Conservation (phyloP, 2,888 invertebrate genomes). For the Lepidocyrtinus sp. region DNA sequence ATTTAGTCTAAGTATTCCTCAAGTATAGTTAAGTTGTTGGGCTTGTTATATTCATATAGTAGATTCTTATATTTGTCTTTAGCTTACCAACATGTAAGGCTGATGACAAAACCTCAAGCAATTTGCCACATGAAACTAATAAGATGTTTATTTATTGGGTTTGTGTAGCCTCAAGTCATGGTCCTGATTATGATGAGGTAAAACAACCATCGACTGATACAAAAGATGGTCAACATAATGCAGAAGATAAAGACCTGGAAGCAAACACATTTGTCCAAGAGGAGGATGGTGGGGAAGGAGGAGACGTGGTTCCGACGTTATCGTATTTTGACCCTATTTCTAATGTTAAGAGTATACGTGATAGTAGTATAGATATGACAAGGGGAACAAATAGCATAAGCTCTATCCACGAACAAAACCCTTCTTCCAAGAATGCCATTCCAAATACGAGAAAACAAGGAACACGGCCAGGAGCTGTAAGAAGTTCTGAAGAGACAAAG, state of each 20-base stretch:
- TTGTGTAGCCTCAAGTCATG: conserved; percentile 31
- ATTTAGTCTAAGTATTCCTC: no score
- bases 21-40: no score
- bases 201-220: conserved; percentile 10
- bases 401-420: conserved; percentile 55
- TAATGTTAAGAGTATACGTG: conserved; percentile 29
- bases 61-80: no score
- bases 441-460: conserved; percentile 36
- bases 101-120: not conserved
- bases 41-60: no score
- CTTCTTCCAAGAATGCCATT: conserved; percentile 42
- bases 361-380: conserved; percentile 47
- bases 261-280: conserved; percentile 34
- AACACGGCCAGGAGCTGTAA: conserved; percentile 53
- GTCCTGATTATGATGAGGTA: conserved; percentile 31
- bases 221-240: not conserved
- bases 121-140: conserved; percentile 23
- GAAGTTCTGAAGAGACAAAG: conserved; percentile 65
- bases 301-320: conserved; percentile 60
- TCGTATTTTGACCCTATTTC: conserved; percentile 65
- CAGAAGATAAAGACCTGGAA: conserved; percentile 16
- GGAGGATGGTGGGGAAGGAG: conserved; percentile 30
- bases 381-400: conserved; percentile 56
- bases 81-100: no score
- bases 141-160: conserved; percentile 39